These are phyloP conservation scores for Antheraea pernyi DNA, from an alignment of 1,140 invertebrate species.

Conservation along the genomic window DNA sequence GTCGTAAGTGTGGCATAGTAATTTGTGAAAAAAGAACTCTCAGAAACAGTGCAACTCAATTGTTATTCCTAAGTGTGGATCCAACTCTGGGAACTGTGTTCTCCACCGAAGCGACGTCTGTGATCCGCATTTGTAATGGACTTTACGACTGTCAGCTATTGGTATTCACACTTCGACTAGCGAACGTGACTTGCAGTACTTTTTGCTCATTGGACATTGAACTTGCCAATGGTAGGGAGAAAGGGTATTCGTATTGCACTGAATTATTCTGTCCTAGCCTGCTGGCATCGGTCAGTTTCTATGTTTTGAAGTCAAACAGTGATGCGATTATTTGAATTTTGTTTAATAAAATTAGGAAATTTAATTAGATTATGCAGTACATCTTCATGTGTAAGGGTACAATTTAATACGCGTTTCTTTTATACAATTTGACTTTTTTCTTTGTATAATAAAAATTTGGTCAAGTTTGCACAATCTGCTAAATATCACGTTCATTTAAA, in stretches of 20 bases:
- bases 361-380: too few relatives aligned
- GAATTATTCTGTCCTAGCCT: background rate
- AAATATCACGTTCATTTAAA: too few relatives aligned
- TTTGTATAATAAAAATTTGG: too few relatives aligned
- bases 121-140: background rate
- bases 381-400: too few relatives aligned
- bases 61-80: background rate
- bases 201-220: background rate
- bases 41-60: background rate
- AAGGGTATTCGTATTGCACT: background rate
- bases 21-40: background rate
- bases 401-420: too few relatives aligned
- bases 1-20: background rate
- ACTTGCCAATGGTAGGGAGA: background rate
- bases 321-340: too few relatives aligned
- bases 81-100: background rate
- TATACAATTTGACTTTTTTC: too few relatives aligned
- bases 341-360: too few relatives aligned
- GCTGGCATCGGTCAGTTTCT: background rate
- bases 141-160: background rate
- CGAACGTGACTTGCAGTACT: background rate
- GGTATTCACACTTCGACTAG: background rate
- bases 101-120: background rate
- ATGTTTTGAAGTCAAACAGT: background rate
- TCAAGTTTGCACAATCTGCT: too few relatives aligned